Conservation (phyloP, 2,888 invertebrate genomes). For the Ennomos quercinarius region DNA sequence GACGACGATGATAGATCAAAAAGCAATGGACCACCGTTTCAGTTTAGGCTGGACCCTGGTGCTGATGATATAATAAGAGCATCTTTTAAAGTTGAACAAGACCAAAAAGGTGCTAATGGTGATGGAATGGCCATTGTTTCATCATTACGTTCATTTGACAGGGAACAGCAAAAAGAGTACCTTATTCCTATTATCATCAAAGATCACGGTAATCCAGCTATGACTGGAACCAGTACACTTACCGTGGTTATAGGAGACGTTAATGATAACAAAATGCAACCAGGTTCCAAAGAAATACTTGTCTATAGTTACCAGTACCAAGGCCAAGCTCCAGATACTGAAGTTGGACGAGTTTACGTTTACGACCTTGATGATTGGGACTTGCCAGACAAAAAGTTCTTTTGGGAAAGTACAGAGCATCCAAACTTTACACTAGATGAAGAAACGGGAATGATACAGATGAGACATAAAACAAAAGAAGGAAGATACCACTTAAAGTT, state of each 20-base stretch:
- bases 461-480: slow-evolving; percentile 96
- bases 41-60: slow-evolving; percentile 96
- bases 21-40: slow-evolving; percentile 98
- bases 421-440: slow-evolving; percentile 95
- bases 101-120: slow-evolving; percentile 98
- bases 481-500: slow-evolving; percentile 93
- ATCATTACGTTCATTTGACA: slow-evolving; percentile 95
- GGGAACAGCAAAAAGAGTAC: slow-evolving; percentile 98
- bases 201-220: slow-evolving; percentile 98
- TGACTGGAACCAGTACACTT: slow-evolving; percentile 98
- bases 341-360: slow-evolving; percentile 97
- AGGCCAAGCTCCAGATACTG: slow-evolving; percentile 95
- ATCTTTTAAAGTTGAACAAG: slow-evolving; percentile 98
- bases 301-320: slow-evolving; percentile 99
- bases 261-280: slow-evolving; percentile 99
- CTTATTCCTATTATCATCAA: slow-evolving; percentile 98
- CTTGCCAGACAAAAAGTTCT: slow-evolving; percentile 98
- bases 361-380: slow-evolving; percentile 99
- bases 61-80: slow-evolving; percentile 97
- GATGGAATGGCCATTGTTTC: slow-evolving; percentile 99
- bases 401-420: slow-evolving; percentile 95
- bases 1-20: slow-evolving; percentile 97
- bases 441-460: slow-evolving; percentile 97
- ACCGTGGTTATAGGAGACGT: slow-evolving; percentile 99
- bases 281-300: slow-evolving; percentile 98